Conservation (phyloP, 2,888 invertebrate genomes). For the Cephus pygmeus region DNA sequence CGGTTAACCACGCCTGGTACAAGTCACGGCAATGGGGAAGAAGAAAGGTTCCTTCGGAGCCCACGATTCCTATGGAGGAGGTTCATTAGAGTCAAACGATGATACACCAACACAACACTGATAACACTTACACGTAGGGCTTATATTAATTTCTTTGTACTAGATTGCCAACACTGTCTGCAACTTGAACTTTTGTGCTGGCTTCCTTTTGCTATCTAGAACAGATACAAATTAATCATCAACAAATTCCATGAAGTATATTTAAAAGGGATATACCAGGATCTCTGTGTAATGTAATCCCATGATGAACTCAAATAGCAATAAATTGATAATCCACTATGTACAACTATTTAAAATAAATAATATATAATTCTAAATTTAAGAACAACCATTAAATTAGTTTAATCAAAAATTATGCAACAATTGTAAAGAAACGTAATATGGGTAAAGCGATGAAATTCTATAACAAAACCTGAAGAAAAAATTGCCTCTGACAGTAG, state of each 20-base stretch:
- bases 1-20: not conserved
- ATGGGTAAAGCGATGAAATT: not conserved
- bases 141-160: conserved; percentile 23
- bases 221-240: conserved; percentile 1
- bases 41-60: not conserved
- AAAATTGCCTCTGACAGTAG: conserved; percentile 39
- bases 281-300: not conserved
- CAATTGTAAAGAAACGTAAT: not conserved
- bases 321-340: not conserved
- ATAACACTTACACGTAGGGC: conserved; percentile 36
- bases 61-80: not conserved
- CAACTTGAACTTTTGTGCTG: conserved; percentile 26
- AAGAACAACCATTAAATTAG: not conserved
- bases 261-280: not conserved
- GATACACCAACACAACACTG: not conserved
- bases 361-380: not conserved
- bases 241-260: not conserved
- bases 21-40: not conserved
- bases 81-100: not conserved
- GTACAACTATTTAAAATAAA: not conserved
- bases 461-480: not conserved
- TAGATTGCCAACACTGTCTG: conserved; percentile 37
- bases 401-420: not conserved
- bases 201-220: conserved; percentile 34
- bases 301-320: not conserved